phyloP scores from a whole-genome alignment of 2,888 invertebrate species.

The Trachelus troglodyta region DNA sequence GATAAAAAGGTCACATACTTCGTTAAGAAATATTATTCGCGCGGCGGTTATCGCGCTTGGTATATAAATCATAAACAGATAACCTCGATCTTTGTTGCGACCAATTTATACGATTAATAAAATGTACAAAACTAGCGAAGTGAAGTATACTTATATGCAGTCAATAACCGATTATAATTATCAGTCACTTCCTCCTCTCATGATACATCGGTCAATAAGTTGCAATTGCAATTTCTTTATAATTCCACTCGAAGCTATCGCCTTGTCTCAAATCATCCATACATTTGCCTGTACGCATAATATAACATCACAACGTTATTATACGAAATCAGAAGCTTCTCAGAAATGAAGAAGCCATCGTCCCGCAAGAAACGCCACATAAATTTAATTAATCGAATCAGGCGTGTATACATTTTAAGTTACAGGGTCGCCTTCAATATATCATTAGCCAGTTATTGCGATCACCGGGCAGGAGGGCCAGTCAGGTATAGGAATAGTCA shows the following conservation, averaged over 20 bases:
- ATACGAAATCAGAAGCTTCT: background rate
- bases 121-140: background rate
- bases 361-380: background rate
- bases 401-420: constrained; percentile 24
- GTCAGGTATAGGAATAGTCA: background rate
- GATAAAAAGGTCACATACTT: constrained; percentile 9
- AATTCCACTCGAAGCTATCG: background rate
- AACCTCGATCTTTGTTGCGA: background rate
- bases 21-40: background rate
- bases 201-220: background rate
- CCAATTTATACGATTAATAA: background rate
- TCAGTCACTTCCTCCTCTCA: constrained; percentile 36
- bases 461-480: constrained; percentile 33
- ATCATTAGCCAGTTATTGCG: constrained; percentile 58
- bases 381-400: constrained; percentile 31
- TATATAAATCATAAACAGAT: background rate
- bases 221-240: background rate
- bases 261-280: too few species aligned
- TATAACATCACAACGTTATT: background rate
- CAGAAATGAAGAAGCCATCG: background rate
- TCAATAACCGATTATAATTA: constrained; percentile 55
- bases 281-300: background rate
- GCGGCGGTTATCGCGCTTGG: background rate
- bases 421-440: constrained; percentile 42
- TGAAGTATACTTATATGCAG: constrained; percentile 28